Percentiles rank a stretch among this genome's conserved stretches.
Evolutionary conservation across 2,797 vertebrate species (phyloP).

Genomic region (Oryzias sinensis): DNA sequence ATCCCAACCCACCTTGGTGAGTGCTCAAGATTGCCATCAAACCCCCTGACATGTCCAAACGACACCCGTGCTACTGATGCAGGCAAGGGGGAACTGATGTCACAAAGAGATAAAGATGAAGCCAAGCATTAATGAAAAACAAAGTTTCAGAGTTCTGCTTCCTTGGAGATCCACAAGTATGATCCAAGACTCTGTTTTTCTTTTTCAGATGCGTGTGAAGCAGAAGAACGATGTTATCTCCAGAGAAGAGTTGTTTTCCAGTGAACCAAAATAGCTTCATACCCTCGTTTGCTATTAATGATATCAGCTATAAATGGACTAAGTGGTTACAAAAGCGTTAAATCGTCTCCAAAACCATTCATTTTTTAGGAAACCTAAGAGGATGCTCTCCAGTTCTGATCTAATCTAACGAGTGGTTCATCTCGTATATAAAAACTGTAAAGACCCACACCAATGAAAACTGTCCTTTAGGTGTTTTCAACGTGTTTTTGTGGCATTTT

Average conservation of each 20-base stretch:
- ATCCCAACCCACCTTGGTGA: slow-evolving; percentile 25
- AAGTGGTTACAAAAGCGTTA: slow-evolving; percentile 16
- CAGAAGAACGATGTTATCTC: not conserved
- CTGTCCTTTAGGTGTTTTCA: too few species aligned
- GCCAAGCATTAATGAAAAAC: slow-evolving; percentile 48
- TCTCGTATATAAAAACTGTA: slow-evolving; percentile 46
- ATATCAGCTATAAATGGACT: not conserved
- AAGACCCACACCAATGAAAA: slow-evolving; percentile 16
- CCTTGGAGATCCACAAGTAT: slow-evolving; percentile 42
- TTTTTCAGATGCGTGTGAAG: not conserved
- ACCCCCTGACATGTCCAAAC: slow-evolving; percentile 46
- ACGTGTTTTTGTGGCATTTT: too few species aligned
- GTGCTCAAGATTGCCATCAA: slow-evolving; percentile 53
- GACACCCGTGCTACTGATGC: slow-evolving; percentile 36
- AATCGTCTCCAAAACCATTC: not conserved
- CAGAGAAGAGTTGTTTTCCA: not conserved
- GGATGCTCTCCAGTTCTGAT: slow-evolving; percentile 19
- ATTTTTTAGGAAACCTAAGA: slow-evolving; percentile 15
- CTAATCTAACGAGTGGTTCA: slow-evolving; percentile 23
- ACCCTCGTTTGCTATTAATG: not conserved
- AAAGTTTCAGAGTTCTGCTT: slow-evolving; percentile 30
- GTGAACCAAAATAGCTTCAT: slow-evolving; percentile 11
- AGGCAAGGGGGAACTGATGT: slow-evolving; percentile 63
- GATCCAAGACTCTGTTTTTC: slow-evolving; percentile 8
- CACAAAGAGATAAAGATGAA: slow-evolving; percentile 68